Conservation (phyloP, 2,113 vertebrate genomes). For the Equus przewalskii region DNA sequence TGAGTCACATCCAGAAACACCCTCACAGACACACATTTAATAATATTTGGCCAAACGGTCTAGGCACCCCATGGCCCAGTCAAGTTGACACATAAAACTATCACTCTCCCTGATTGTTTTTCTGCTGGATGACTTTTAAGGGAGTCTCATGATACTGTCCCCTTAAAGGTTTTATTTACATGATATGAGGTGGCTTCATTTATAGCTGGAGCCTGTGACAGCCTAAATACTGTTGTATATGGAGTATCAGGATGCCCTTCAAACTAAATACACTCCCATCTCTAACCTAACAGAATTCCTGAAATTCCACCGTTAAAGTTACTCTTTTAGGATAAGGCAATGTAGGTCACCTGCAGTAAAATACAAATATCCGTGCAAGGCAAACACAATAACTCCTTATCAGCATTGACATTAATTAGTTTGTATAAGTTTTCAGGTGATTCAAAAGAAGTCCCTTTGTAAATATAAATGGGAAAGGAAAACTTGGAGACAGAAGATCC, state of each 20-base stretch:
- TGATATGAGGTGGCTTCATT: not conserved
- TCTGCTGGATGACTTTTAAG: conserved; percentile 44
- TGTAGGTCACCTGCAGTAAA: not conserved
- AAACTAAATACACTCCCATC: conserved; percentile 8
- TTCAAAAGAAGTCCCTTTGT: not conserved
- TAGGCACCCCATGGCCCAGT: not conserved
- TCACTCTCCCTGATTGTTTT: not conserved
- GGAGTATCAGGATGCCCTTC: not conserved
- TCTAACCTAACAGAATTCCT: conserved; percentile 1
- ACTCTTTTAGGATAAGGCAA: not conserved
- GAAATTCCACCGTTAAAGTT: conserved; percentile 18
- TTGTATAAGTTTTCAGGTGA: not conserved
- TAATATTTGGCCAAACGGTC: not conserved
- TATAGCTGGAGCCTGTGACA: not conserved
- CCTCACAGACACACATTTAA: not conserved
- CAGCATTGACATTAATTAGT: not conserved
- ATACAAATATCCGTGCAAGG: not conserved
- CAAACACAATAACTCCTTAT: conserved; percentile 16
- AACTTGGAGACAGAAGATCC: not conserved
- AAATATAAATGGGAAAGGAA: conserved; percentile 28
- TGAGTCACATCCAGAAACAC: not conserved
- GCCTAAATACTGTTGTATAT: not conserved
- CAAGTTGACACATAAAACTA: not conserved
- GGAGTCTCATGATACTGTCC: not conserved
- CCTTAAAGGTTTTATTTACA: not conserved